Percentiles rank a stretch among this genome's conserved stretches.
These are phyloP conservation scores for Drosophila sechellia DNA, from an alignment of 1,140 invertebrate species.

Conservation along the genomic window DNA sequence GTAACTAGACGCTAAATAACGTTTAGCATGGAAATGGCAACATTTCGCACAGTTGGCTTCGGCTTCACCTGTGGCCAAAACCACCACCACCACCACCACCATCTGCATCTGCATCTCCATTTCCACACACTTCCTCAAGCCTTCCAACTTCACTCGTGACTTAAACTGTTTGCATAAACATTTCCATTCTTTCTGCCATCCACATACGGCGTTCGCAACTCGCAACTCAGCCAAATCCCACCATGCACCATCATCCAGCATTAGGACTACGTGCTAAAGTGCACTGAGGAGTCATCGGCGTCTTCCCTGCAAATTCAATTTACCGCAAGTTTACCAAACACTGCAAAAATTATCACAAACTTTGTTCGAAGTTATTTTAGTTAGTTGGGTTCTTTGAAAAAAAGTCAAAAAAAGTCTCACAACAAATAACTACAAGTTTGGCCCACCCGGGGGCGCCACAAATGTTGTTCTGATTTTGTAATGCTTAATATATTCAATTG, in stretches of 20 bases:
- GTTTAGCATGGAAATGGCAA: constrained; percentile 75
- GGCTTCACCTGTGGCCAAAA: constrained; percentile 10
- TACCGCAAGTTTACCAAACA: constrained; percentile 43
- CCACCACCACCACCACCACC: background rate
- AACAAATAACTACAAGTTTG: background rate
- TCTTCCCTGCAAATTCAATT: constrained; percentile 68
- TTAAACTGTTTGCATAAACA: constrained; percentile 79
- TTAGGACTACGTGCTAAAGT: constrained; percentile 68
- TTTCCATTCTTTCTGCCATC: constrained; percentile 23
- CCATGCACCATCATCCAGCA: constrained; percentile 7
- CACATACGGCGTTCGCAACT: constrained; percentile 5
- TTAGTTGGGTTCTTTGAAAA: no score
- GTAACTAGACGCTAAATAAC: constrained; percentile 70
- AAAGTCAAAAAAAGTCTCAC: background rate
- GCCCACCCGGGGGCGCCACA: background rate
- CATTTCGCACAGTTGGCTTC: constrained; percentile 27
- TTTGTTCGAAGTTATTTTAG: background rate
- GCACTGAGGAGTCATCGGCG: constrained; percentile 53
- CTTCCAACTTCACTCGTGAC: constrained; percentile 17
- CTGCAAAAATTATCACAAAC: constrained; percentile 1
- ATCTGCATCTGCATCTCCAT: background rate
- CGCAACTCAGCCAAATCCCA: constrained; percentile 10
- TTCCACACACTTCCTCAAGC: background rate
- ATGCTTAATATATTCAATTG: no score
- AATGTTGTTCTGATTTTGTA: background rate